Percentiles rank a stretch among this genome's conserved stretches.
Evolutionary conservation across 2,113 vertebrate species (phyloP).

Genomic region (Hydrochoerus hydrochaeris): DNA sequence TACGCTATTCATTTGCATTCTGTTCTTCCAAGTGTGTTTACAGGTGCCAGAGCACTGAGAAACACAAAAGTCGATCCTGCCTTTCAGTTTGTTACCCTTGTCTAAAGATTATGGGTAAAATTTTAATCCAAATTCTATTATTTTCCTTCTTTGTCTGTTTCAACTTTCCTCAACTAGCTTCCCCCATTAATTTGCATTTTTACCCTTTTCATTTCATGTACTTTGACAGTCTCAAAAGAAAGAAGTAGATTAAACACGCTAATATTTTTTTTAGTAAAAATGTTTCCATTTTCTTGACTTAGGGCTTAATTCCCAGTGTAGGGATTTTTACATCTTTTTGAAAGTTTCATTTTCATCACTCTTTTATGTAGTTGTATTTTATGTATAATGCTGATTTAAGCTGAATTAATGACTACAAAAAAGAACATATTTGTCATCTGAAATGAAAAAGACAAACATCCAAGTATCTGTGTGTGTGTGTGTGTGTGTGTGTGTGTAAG

Average conservation of each 20-base stretch:
- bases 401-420: constrained; percentile 41
- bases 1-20: neutral
- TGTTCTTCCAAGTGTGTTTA: neutral
- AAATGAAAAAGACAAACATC: neutral
- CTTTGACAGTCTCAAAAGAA: constrained; percentile 1
- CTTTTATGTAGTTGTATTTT: neutral
- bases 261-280: neutral
- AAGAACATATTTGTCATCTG: neutral
- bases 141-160: neutral
- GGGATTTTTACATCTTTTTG: neutral
- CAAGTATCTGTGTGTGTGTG: neutral
- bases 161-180: neutral
- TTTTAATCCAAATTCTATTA: neutral
- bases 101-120: neutral
- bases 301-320: neutral
- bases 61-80: neutral
- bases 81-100: neutral
- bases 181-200: neutral
- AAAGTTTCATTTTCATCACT: neutral
- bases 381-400: constrained; percentile 30
- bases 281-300: constrained; percentile 7
- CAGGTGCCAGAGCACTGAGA: neutral
- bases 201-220: neutral
- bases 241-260: neutral
- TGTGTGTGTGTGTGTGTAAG: neutral